These are phyloP conservation scores for Schizopygopsis malacanthus DNA, from an alignment of 2,797 vertebrate genomes.

Conservation along the genomic window DNA sequence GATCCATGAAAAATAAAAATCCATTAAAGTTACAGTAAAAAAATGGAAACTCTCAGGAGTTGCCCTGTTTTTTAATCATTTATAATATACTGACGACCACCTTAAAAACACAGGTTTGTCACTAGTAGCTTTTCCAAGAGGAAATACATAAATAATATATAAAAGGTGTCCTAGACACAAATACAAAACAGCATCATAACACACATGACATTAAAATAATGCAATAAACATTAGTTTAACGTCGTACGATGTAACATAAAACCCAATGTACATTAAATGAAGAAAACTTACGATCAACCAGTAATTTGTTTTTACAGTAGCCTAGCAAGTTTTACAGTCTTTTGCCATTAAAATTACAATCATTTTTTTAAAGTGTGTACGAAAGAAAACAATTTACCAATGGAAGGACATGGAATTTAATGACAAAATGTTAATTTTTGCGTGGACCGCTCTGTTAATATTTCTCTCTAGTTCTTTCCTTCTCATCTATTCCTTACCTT, in stretches of 20 bases:
- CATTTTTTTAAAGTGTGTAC: background rate
- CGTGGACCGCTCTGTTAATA: slow-evolving; percentile 33
- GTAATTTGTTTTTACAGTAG: background rate
- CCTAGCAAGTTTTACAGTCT: background rate
- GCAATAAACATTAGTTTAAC: background rate
- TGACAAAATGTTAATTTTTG: background rate
- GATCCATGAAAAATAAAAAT: background rate
- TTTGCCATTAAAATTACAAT: background rate
- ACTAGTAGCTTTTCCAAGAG: background rate
- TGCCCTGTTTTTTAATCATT: background rate
- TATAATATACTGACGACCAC: background rate
- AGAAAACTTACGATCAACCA: background rate
- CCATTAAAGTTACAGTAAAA: background rate
- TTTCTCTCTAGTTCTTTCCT: slow-evolving; percentile 38
- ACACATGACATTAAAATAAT: background rate
- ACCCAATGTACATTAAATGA: background rate
- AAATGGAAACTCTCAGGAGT: background rate
- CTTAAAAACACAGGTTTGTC: background rate
- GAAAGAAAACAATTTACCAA: background rate
- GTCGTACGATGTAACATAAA: background rate
- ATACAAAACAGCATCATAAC: background rate
- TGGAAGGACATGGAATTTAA: background rate
- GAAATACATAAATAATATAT: background rate
- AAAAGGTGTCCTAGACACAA: background rate
- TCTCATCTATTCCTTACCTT: slow-evolving; percentile 24